Evolutionary conservation across 2,113 vertebrate species (phyloP).

Genomic region (Phaethon lepturus): DNA sequence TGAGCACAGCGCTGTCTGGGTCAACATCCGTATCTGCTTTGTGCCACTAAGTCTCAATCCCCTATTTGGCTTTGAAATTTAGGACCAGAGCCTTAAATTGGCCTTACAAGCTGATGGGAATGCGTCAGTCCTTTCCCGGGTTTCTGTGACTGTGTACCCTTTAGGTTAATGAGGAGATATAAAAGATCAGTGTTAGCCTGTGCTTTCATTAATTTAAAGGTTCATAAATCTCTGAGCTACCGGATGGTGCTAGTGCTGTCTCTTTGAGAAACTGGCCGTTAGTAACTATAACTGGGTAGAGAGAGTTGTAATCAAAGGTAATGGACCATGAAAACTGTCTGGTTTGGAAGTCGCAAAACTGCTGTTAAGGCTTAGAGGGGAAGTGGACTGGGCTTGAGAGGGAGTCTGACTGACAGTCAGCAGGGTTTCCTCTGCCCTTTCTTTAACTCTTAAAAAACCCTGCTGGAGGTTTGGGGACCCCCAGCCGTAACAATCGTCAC

Average conservation of each 20-base stretch:
- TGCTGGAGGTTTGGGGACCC: not conserved
- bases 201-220: slow-evolving; percentile 50
- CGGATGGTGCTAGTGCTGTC: not conserved
- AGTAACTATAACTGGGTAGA: slow-evolving; percentile 14
- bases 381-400: slow-evolving; percentile 4
- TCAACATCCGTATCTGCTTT: not conserved
- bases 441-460: slow-evolving; percentile 18
- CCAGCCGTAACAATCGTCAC: not conserved
- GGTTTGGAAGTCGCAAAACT: slow-evolving; percentile 29
- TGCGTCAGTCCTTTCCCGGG: not conserved
- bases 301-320: slow-evolving; percentile 60
- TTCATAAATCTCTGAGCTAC: slow-evolving; percentile 36
- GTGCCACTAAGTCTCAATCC: not conserved
- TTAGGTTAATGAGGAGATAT: not conserved
- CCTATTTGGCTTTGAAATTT: not conserved
- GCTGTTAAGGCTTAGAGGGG: slow-evolving; percentile 10
- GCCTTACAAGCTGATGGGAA: not conserved
- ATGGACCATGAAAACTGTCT: slow-evolving; percentile 63
- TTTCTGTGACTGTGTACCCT: not conserved
- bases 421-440: not conserved
- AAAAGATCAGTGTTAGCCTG: slow-evolving; percentile 9
- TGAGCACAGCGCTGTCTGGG: not conserved
- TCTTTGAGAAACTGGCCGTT: slow-evolving; percentile 35
- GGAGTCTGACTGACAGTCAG: not conserved
- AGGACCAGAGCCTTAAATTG: slow-evolving; percentile 24